Base-by-base conservation (phyloP, 2,888 invertebrate genomes). In the Parasteatoda lunata region DNA sequence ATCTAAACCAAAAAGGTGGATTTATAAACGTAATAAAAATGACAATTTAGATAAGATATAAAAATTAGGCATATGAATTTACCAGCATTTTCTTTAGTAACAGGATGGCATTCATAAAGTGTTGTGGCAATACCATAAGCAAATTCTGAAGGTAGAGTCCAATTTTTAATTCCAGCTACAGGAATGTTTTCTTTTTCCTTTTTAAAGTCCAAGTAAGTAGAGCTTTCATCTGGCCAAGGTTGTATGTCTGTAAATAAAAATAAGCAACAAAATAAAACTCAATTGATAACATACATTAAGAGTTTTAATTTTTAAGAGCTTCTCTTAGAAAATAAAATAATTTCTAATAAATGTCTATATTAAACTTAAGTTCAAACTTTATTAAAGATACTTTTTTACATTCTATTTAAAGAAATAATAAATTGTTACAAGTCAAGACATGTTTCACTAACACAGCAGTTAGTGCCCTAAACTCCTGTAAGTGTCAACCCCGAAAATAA, bases 91-190 rank as follows among this genome's bases (percentile, higher is more conserved):
- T 93, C 92, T 15, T 95, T 94, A 81, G 95, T 96, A 71, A 96
- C 93, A 90, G 96, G 96, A 92, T 97, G 96, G 90, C 94, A 94
- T 91, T 97, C 97, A 91, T 97, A 97, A 71, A 97, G 93, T 0
- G 96, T 96, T 82, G 95, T 95, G 51, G 95, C 95, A 77, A 95
- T 93, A 66, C 96, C 96, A 91, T 93, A 96, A 3, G 95, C 94
- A 84, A 92, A 92, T 48, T 93, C 93, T 72, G 93, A 93, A 80
- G 93, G 93, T 76, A 91, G 91, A 89, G 93, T 94, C 95, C 95
- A 95, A 90, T 94, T 93, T 7, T 90, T 90, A 48, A 93, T 91
- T 0, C 93, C 93, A 76, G 93, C 93, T 93, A 90, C 76, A 92
- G 66, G 71, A 47, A 72, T 84, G 48, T 82, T 80, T 45, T 88